phyloP scores from a whole-genome alignment of 2,888 invertebrate genomes.

The Priocnemis perturbator region DNA sequence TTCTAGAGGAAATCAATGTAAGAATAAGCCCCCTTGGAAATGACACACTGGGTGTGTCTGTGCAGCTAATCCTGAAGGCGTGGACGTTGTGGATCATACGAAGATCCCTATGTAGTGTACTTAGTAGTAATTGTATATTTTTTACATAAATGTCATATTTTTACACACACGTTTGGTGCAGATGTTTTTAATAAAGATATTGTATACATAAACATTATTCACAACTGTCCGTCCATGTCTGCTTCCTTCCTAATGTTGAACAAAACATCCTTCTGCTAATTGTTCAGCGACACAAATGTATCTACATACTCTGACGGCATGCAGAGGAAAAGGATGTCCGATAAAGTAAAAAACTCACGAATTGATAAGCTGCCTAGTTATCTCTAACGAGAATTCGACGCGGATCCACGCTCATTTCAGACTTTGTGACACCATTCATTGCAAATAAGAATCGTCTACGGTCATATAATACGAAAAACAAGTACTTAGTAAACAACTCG shows the following conservation, averaged over 20 bases:
- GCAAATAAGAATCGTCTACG: not conserved
- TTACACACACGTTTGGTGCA: constrained; percentile 28
- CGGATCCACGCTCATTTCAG: constrained; percentile 1
- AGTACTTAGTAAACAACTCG: not conserved
- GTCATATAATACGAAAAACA: constrained; percentile 5
- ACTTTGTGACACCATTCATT: not conserved
- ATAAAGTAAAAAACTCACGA: constrained; percentile 48
- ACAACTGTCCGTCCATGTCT: too few species aligned
- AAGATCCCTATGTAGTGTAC: constrained; percentile 34
- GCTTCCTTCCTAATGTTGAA: too few species aligned
- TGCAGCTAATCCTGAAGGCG: constrained; percentile 43
- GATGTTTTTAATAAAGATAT: constrained; percentile 23
- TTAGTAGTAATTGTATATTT: constrained; percentile 37
- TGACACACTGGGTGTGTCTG: constrained; percentile 51
- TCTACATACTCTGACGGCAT: constrained; percentile 14
- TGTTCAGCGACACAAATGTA: too few species aligned
- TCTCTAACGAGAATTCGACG: constrained; percentile 11
- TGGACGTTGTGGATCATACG: constrained; percentile 60
- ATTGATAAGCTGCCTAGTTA: constrained; percentile 40
- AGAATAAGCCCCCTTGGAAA: constrained; percentile 73
- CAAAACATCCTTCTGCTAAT: too few species aligned
- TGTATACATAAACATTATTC: not conserved
- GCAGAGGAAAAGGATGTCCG: constrained; percentile 65
- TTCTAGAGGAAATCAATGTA: constrained; percentile 59
- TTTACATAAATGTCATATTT: constrained; percentile 26